Conservation (phyloP, 1,140 invertebrate genomes). For the Nautilus pompilius region DNA sequence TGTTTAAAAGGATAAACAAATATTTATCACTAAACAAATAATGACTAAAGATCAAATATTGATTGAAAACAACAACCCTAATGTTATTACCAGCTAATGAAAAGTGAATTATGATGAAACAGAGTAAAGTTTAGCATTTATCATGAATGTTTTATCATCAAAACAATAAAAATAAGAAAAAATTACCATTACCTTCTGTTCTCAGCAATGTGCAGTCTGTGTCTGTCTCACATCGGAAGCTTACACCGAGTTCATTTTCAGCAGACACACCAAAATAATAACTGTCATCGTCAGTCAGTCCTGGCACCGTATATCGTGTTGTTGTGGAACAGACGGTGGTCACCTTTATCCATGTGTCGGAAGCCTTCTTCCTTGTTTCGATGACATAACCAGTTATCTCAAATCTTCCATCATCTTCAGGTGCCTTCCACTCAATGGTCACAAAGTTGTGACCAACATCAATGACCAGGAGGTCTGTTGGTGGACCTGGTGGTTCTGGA, state of each 20-base stretch:
- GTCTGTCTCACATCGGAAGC: constrained; percentile 79
- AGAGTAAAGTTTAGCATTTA: not conserved
- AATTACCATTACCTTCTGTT: constrained; percentile 69
- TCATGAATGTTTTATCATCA: too few species aligned
- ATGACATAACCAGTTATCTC: constrained; percentile 69
- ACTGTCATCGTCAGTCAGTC: constrained; percentile 88
- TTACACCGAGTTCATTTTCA: constrained; percentile 93
- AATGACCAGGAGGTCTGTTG: constrained; percentile 87
- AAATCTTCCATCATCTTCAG: constrained; percentile 85
- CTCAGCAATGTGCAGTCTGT: constrained; percentile 47
- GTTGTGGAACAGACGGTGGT: constrained; percentile 68
- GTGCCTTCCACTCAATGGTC: constrained; percentile 87
- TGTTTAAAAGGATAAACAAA: too few species aligned
- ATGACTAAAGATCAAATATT: not conserved
- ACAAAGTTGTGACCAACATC: constrained; percentile 91
- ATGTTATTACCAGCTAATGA: too few species aligned
- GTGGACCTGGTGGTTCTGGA: constrained; percentile 51
- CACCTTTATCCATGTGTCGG: constrained; percentile 57
- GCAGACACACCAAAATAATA: constrained; percentile 95
- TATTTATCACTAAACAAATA: not conserved
- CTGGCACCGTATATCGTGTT: constrained; percentile 71
- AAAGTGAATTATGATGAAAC: too few species aligned
- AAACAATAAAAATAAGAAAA: too few species aligned
- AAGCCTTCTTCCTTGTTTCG: constrained; percentile 33
- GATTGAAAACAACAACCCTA: too few species aligned